phyloP scores from a whole-genome alignment of 2,888 invertebrate genomes.

The Cephus pulcher region DNA sequence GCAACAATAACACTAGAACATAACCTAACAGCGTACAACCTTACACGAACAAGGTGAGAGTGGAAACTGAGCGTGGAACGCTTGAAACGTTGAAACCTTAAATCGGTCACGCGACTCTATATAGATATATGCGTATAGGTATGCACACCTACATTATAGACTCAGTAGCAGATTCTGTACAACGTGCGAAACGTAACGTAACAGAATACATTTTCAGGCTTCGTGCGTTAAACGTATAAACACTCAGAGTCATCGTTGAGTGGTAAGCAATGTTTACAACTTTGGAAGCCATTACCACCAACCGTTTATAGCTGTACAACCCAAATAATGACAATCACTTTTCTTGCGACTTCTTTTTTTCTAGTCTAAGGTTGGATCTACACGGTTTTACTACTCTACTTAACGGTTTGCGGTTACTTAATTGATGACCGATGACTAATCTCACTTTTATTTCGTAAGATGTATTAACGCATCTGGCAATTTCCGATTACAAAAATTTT shows the following conservation, averaged over 20 bases:
- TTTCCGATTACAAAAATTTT: neutral
- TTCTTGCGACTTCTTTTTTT: neutral
- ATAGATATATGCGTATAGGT: neutral
- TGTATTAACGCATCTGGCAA: neutral
- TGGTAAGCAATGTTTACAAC: neutral
- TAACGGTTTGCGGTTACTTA: neutral
- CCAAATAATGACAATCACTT: neutral
- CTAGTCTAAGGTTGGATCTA: neutral
- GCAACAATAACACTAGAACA: conserved; percentile 14
- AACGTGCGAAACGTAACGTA: neutral
- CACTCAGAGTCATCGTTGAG: neutral
- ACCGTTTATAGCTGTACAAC: neutral
- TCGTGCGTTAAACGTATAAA: neutral
- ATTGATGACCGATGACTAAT: neutral
- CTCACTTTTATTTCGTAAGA: neutral
- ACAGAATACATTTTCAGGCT: neutral
- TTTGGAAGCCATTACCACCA: neutral
- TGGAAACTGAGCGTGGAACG: conserved; percentile 23
- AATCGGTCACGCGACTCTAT: conserved; percentile 1
- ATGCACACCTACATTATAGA: neutral
- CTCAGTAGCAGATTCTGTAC: neutral
- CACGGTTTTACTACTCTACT: neutral
- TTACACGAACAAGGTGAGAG: conserved; percentile 20
- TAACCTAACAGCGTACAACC: conserved; percentile 28
- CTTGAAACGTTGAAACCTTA: neutral